Conservation (phyloP, 2,888 invertebrate species). For the Nasonovia ribisnigri region DNA sequence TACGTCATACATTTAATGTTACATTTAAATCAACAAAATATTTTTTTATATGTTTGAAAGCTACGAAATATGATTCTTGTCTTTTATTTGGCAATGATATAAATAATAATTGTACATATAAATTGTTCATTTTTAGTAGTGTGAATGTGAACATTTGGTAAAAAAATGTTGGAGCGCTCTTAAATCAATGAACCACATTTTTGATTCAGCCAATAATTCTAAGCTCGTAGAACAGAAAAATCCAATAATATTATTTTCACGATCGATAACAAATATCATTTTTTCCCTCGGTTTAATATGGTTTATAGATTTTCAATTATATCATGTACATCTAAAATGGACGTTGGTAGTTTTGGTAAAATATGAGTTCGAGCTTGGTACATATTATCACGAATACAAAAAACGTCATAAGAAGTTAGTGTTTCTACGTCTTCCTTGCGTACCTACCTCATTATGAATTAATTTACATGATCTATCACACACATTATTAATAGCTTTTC, state of each 20-base stretch:
- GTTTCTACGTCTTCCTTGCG: not conserved
- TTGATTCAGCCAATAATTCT: not conserved
- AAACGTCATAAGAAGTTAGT: not conserved
- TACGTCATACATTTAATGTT: too few species aligned
- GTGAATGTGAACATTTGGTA: too few species aligned
- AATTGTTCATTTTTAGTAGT: too few species aligned
- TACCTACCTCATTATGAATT: not conserved
- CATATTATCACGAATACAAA: constrained; percentile 6
- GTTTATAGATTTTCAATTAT: too few species aligned
- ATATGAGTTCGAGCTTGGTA: not conserved
- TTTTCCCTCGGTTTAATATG: too few species aligned
- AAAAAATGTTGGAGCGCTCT: too few species aligned
- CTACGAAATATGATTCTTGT: too few species aligned
- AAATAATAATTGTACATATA: not conserved
- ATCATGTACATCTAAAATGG: not conserved
- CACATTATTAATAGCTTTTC: not conserved
- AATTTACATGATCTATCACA: not conserved
- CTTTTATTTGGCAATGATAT: not conserved
- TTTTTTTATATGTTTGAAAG: too few species aligned
- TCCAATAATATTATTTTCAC: too few species aligned
- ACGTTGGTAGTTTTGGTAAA: not conserved
- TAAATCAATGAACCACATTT: not conserved
- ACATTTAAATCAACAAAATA: too few species aligned
- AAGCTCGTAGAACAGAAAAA: not conserved
- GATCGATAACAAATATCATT: too few species aligned